Base-by-base conservation (phyloP, 2,888 invertebrate species). In the Xestoiulus laeticollis region DNA sequence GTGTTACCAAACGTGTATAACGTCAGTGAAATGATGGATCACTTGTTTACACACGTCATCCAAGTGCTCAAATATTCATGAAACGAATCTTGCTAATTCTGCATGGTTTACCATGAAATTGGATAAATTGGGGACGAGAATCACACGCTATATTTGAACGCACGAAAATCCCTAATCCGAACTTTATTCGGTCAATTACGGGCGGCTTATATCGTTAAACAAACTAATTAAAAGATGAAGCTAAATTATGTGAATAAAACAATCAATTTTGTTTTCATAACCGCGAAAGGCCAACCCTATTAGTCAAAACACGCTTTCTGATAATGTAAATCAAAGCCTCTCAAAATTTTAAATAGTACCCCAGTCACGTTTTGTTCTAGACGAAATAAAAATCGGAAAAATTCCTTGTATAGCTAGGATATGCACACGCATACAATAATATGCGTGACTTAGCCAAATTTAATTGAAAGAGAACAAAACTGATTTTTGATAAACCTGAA, bases 81-180 rank as follows among this genome's bases (percentile, higher is more conserved):
- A 68, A 68, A 68, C 68, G 22, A 68, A 68, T 68, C 68, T 68
- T 8, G 22, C 68, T 68, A 68, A 68, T 68, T 68, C 12, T 10
- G 68, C 68, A 68, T 26, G 68, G 68, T 68, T 68, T 68, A 68
- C 68, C 68, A 26, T 68, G 68, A 68, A 68, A 68, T 68, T 26
- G 68, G 68, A 12, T 26, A 68, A 68, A 68, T 68, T 26, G 22
- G 59, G 59, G 59, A 59, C 59, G 59, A n/a, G n/a, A n/a, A 59
- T 68, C 68, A 68, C 68, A 68, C 68, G 68, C 68, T 26, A 68
- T 68, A n/a, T 68, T 68, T 68, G 68, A 68, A 68, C 68, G 26
- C 22, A 22, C 6, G 26, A 1, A 26, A 26, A 19, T 68, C 22
- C 53, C 53, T n/a, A 59, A n/a, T 68, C 68, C 26, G 10, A 26